Base-by-base conservation (phyloP, 64 coral and sea anemone species). In the Porites lutea region DNA sequence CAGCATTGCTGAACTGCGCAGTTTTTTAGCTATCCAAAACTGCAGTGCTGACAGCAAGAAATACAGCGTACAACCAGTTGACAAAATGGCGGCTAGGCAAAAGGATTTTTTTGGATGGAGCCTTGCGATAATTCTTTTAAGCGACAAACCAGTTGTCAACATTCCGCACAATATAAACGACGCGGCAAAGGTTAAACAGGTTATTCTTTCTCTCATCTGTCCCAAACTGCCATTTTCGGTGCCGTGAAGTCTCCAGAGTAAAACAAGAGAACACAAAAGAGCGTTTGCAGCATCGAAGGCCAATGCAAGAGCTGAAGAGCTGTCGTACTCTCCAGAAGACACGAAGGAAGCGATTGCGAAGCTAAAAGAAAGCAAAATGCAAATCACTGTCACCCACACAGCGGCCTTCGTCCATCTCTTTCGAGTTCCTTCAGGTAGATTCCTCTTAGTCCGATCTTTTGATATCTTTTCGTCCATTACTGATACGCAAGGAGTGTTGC, bases 261-360 rank as follows among this genome's bases (percentile, higher is more conserved):
- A 8, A 65, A 82, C 79, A 10, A 60, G 8, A 8, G 79, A 45
- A 15, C 79, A 82, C 2, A 82, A 2, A 2, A 65, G 16, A 48
- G 79, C 79, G 8, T 82, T 82, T 5, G 23, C 79, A 3, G 59
- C 18, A 14, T 82, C 59, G 16, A 82, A 82, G 8, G 79, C 58
- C 59, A 82, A 45, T 14, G 79, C 79, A 44, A 82, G 79, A n/a
- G 60, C 79, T 0, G 79, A 82, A 6, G 79, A 82, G 48, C 79
- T 82, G 23, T 82, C 59, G 37, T 48, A 82, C 1, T 58, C 58
- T 3, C 59, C 58, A 4, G 79, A 23, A 2, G 79, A 45, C 45
- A 47, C 23, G n/a, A 82, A 82, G 13, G 79, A 82, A 82, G 79
- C 79, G 65, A 82, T 82, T 48, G 79, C 48, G 7, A 82, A 16